Conservation (phyloP, 1,140 invertebrate genomes). For the Halesus radiatus region DNA sequence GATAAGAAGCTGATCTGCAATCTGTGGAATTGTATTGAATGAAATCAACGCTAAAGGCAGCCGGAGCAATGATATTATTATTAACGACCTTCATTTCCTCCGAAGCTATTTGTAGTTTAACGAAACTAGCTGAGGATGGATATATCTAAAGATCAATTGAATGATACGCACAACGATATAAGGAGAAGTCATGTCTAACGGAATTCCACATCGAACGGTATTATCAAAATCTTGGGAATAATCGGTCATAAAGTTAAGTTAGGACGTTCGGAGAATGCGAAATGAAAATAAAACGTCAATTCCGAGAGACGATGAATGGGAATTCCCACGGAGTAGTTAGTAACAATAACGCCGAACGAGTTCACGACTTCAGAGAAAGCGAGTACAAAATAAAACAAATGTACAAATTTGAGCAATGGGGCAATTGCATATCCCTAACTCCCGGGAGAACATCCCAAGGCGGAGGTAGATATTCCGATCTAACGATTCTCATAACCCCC, state of each 20-base stretch:
- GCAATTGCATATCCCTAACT: slow-evolving; percentile 35
- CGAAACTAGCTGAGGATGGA: too few relatives aligned
- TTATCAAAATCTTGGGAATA: background rate
- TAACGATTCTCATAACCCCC: slow-evolving; percentile 55
- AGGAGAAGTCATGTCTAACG: slow-evolving; percentile 6
- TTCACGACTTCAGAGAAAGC: slow-evolving; percentile 38
- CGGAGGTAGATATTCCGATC: slow-evolving; percentile 51
- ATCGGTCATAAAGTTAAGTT: too few relatives aligned
- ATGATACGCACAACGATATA: background rate
- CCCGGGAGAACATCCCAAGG: slow-evolving; percentile 22
- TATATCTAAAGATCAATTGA: background rate
- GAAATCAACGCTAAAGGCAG: too few relatives aligned
- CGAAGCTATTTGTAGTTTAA: too few relatives aligned
- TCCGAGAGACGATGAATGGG: slow-evolving; percentile 24
- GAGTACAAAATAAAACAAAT: slow-evolving; percentile 34
- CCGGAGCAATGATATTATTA: too few relatives aligned
- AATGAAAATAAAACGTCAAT: slow-evolving; percentile 18
- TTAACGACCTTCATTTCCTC: too few relatives aligned
- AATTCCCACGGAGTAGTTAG: slow-evolving; percentile 29
- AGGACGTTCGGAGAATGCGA: too few relatives aligned
- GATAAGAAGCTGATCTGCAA: too few relatives aligned
- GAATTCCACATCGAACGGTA: slow-evolving; percentile 4
- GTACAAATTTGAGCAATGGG: slow-evolving; percentile 44
- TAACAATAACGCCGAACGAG: slow-evolving; percentile 21
- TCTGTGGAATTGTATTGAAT: too few relatives aligned